Conservation (phyloP, 2,888 invertebrate genomes). For the Julus scanicus region DNA sequence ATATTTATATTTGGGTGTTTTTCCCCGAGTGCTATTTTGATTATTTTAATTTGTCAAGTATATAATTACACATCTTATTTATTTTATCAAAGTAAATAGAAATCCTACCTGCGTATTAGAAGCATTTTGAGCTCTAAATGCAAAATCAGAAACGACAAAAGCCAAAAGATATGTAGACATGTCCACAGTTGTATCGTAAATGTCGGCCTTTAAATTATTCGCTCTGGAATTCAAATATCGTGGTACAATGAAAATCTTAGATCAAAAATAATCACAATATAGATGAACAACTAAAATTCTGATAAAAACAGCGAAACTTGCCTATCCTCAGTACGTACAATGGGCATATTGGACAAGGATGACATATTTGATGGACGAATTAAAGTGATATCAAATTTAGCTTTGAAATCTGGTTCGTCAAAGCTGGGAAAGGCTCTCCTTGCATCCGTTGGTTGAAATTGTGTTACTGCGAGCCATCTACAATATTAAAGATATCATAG, state of each 20-base stretch:
- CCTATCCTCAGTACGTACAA: constrained; percentile 50
- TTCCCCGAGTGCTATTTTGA: too few relatives aligned
- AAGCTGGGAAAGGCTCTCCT: constrained; percentile 67
- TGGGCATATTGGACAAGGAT: constrained; percentile 57
- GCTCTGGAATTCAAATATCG: constrained; percentile 46
- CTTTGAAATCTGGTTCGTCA: constrained; percentile 67
- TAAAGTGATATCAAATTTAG: constrained; percentile 64
- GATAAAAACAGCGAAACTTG: background rate
- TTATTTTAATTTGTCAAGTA: too few relatives aligned
- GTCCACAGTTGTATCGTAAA: constrained; percentile 62
- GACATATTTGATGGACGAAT: constrained; percentile 61
- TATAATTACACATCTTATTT: background rate
- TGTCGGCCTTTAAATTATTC: constrained; percentile 61
- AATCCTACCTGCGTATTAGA: constrained; percentile 46
- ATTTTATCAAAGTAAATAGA: background rate
- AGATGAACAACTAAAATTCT: background rate
- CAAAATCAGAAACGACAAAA: constrained; percentile 58
- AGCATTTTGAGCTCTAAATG: constrained; percentile 43
- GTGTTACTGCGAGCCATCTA: constrained; percentile 64
- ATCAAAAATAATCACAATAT: background rate
- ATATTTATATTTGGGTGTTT: too few relatives aligned
- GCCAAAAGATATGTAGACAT: constrained; percentile 65
- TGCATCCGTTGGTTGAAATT: constrained; percentile 66
- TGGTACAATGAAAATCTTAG: background rate
- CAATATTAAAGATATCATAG: background rate